Base-by-base conservation (phyloP, 2,797 vertebrate species). In the Halcyon chelicuti region DNA sequence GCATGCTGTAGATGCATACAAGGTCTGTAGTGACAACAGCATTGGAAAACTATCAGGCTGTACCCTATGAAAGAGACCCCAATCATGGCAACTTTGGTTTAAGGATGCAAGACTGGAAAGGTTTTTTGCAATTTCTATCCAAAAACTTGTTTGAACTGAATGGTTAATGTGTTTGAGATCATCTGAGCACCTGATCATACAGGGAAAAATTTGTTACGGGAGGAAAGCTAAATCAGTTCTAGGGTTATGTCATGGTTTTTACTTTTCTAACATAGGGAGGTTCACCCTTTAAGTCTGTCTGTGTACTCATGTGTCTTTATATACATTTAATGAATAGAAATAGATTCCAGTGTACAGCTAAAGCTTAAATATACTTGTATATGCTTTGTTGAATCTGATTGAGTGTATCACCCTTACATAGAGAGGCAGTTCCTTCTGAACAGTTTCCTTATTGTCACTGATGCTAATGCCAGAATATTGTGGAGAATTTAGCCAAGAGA, bases 1-100 rank as follows among this genome's bases (percentile, higher is more conserved):
- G 86, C 79, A 80, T 94, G 90, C 90, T 86, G 79, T 71, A 81
- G 42, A 76, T 93, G 46, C 51, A 23, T n/a, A 20, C 23, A 12
- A 55, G 35, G 39, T 62, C n/a, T 4, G 1, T 16, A 46, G 54
- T 51, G 62, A 47, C 66, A 86, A 18, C 51, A 62, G 17, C 47
- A 10, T 22, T n/a, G 26, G 35, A 55, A 51, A 46, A 25, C 5
- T 1, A 3, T 51, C 19, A 18, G 51, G n/a, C 79, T 86, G 42
- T 73, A 29, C 66, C 65, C 55, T 84, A 21, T 29, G 46, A 91
- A 82, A 82, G 51, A 76, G 35, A 82, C n/a, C 31, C n/a, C n/a
- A 17, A 17, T 33, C 19, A 0, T 47, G 47, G 73, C 51, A 72
- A 42, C 51, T 37, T 10, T 92, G 55, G 4, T 70, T 86, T 75